A percentile compares a stretch with the other conserved stretches of the same genome.
Evolutionary conservation across 2,113 vertebrate species (phyloP).

Genomic region (Aptenodytes forsteri): DNA sequence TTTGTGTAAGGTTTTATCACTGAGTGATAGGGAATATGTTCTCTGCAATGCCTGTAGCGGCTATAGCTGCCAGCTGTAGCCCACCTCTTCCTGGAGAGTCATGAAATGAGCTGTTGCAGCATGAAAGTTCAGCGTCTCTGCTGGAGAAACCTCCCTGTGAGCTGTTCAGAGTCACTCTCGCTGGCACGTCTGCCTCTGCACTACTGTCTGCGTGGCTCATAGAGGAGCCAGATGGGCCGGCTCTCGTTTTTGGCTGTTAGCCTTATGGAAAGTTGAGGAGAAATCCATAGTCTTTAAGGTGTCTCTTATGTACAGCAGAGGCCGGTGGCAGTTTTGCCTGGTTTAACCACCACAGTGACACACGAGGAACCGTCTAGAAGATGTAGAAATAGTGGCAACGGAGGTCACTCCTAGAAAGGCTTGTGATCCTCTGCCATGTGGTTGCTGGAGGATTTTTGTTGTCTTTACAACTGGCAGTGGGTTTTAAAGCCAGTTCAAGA

Average conservation of each 20-base stretch:
- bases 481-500: neutral
- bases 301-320: neutral
- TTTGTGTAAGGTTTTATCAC: neutral
- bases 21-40: neutral
- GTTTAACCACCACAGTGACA: neutral
- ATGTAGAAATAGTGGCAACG: neutral
- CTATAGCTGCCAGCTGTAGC: conserved; percentile 50
- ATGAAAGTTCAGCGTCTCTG: conserved; percentile 36
- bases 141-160: conserved; percentile 19
- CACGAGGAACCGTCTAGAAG: neutral
- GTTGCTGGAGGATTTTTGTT: neutral
- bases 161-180: conserved; percentile 15
- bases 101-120: conserved; percentile 57
- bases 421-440: neutral
- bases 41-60: conserved; percentile 15
- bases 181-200: neutral
- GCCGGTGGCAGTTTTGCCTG: neutral
- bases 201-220: conserved; percentile 11
- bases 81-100: conserved; percentile 58
- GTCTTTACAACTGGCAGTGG: neutral
- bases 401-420: neutral
- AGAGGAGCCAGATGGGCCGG: conserved; percentile 21
- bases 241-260: neutral
- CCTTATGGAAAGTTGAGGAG: neutral
- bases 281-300: neutral